Percentiles rank a stretch among this genome's conserved stretches.
Evolutionary conservation across 2,113 vertebrate species (phyloP).

Genomic region (Procavia capensis): DNA sequence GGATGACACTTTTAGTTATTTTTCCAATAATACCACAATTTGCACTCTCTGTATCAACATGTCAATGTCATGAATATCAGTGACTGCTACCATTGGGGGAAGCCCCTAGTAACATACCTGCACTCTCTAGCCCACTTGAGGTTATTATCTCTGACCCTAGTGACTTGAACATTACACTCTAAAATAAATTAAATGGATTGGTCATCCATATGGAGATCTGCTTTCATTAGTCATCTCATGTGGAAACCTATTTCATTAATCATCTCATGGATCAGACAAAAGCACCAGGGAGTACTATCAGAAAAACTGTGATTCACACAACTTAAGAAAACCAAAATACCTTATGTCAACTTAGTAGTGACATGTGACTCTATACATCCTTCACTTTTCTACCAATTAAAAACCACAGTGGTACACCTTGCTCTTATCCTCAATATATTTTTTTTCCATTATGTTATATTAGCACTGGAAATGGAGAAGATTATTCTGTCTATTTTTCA

Average conservation of each 20-base stretch:
- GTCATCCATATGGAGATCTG: not conserved
- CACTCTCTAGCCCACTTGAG: not conserved
- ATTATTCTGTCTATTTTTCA: not conserved
- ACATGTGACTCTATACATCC: not conserved
- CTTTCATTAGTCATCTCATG: not conserved
- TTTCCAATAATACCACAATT: not conserved
- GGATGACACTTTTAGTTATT: slow-evolving; percentile 16
- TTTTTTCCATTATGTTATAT: not conserved
- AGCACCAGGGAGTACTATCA: not conserved
- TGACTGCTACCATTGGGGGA: not conserved
- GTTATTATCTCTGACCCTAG: not conserved
- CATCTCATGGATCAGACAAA: not conserved
- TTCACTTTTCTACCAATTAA: slow-evolving; percentile 23
- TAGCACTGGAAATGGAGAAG: not conserved
- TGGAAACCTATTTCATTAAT: slow-evolving; percentile 33
- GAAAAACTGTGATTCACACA: slow-evolving; percentile 10
- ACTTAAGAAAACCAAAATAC: slow-evolving; percentile 48
- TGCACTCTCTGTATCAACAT: not conserved
- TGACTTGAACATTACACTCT: not conserved
- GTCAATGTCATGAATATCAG: not conserved
- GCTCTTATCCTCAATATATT: not conserved
- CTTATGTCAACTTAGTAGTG: not conserved
- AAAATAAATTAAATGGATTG: not conserved
- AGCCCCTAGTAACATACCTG: not conserved
- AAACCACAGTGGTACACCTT: not conserved